Percentiles rank a stretch among this genome's conserved stretches.
These are phyloP conservation scores for Lutjanus erythropterus DNA, from an alignment of 2,113 vertebrate genomes.

Conservation along the genomic window DNA sequence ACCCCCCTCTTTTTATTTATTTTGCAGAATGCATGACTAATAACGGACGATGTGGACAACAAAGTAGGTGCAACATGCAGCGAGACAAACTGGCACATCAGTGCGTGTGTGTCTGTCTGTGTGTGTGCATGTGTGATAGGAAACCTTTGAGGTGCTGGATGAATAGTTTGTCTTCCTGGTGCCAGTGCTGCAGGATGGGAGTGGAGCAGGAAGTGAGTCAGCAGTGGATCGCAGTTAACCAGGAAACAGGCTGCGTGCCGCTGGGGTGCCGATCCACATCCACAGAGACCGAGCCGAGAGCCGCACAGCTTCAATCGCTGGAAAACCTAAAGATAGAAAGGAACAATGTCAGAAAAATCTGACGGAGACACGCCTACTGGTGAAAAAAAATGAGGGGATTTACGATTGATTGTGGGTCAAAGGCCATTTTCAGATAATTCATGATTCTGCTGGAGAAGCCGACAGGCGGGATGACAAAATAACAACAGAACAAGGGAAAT, in stretches of 20 bases:
- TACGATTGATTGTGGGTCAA: neutral
- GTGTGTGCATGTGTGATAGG: conserved; percentile 39
- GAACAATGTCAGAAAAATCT: neutral
- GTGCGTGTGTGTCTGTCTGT: neutral
- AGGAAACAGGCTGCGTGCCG: conserved; percentile 58
- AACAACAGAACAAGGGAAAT: neutral
- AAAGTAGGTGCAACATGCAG: neutral
- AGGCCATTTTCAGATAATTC: conserved; percentile 3
- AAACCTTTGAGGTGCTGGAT: conserved; percentile 69
- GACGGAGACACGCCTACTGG: neutral
- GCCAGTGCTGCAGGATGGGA: conserved; percentile 76
- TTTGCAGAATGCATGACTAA: neutral
- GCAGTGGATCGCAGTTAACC: conserved; percentile 31
- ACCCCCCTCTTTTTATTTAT: too few species aligned
- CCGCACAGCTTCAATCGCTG: neutral
- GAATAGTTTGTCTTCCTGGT: conserved; percentile 73
- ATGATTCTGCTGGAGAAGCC: neutral
- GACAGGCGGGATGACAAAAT: neutral
- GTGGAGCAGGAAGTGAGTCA: conserved; percentile 69
- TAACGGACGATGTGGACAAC: neutral
- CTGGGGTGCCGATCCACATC: conserved; percentile 42
- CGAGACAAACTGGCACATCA: neutral
- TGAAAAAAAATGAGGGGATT: neutral
- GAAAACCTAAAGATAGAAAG: conserved; percentile 24
- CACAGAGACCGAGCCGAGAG: conserved; percentile 2